phyloP scores from a whole-genome alignment of 2,888 invertebrate genomes.

The Synergus gifuensis region DNA sequence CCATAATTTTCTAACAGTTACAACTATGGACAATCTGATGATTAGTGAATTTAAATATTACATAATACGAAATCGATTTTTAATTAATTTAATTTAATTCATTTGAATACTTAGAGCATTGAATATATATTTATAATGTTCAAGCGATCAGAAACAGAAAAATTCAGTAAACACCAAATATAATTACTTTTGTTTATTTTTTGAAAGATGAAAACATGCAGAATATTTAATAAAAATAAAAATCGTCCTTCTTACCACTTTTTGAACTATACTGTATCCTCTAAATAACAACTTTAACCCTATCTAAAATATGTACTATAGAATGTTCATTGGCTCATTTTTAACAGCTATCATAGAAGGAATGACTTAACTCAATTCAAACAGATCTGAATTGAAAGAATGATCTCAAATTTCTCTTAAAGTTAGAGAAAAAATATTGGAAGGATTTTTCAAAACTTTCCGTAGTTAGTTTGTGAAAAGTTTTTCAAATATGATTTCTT shows the following conservation, averaged over 20 bases:
- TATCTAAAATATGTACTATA: constrained; percentile 31
- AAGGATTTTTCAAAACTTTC: constrained; percentile 7
- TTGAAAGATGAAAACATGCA: neutral
- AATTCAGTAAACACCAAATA: neutral
- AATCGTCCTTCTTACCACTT: constrained; percentile 46
- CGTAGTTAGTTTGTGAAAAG: neutral
- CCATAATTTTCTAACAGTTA: constrained; percentile 46
- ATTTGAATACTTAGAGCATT: neutral
- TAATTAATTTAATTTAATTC: neutral
- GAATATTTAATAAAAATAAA: constrained; percentile 7
- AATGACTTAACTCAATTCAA: constrained; percentile 55
- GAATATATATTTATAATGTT: neutral
- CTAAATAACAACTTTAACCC: constrained; percentile 25
- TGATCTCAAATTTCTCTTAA: neutral
- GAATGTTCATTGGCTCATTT: constrained; percentile 8
- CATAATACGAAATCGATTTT: neutral
- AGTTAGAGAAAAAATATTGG: constrained; percentile 12
- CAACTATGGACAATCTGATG: constrained; percentile 13
- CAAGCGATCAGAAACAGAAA: neutral
- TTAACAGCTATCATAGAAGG: constrained; percentile 57
- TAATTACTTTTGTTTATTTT: neutral
- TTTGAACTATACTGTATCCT: constrained; percentile 40
- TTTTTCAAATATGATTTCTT: neutral
- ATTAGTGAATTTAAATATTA: constrained; percentile 12
- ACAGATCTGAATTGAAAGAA: constrained; percentile 1